Evolutionary conservation across 2,888 invertebrate species (phyloP).

Genomic region (Eutolmus rufibarbis): DNA sequence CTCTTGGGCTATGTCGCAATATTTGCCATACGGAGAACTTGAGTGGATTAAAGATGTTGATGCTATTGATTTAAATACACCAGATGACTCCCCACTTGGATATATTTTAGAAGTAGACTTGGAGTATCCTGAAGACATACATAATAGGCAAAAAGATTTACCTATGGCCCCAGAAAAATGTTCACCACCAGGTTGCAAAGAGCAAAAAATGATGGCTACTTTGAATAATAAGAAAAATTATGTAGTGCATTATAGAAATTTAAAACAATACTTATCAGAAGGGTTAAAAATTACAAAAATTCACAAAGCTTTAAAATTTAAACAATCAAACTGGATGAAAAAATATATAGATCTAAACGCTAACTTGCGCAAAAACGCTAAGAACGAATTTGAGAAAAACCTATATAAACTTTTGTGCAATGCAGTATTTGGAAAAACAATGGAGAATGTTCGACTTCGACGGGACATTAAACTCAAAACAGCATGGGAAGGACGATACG

Average conservation of each 20-base stretch:
- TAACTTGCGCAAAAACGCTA: constrained; percentile 43
- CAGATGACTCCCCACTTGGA: constrained; percentile 43
- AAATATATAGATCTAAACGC: constrained; percentile 45
- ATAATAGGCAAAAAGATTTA: constrained; percentile 48
- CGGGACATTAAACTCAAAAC: constrained; percentile 50
- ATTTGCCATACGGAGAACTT: background rate
- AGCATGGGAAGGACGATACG: constrained; percentile 42
- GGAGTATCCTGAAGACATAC: constrained; percentile 46
- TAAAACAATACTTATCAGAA: constrained; percentile 51
- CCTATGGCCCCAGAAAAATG: background rate
- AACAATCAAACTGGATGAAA: constrained; percentile 53
- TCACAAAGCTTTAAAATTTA: constrained; percentile 50
- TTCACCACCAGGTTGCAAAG: too few relatives aligned
- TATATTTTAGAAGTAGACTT: constrained; percentile 54
- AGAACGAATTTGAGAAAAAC: constrained; percentile 45
- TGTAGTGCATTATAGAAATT: constrained; percentile 52
- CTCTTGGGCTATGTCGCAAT: constrained; percentile 8
- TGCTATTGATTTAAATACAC: constrained; percentile 4
- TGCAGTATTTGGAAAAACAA: constrained; percentile 42
- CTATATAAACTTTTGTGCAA: constrained; percentile 47
- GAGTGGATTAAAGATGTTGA: background rate
- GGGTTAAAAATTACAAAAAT: constrained; percentile 49
- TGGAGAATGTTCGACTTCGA: constrained; percentile 49
- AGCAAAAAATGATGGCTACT: too few relatives aligned
- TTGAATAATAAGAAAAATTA: constrained; percentile 43